Conservation (phyloP, 1,140 invertebrate genomes). For the Gonioctena quinquepunctata region DNA sequence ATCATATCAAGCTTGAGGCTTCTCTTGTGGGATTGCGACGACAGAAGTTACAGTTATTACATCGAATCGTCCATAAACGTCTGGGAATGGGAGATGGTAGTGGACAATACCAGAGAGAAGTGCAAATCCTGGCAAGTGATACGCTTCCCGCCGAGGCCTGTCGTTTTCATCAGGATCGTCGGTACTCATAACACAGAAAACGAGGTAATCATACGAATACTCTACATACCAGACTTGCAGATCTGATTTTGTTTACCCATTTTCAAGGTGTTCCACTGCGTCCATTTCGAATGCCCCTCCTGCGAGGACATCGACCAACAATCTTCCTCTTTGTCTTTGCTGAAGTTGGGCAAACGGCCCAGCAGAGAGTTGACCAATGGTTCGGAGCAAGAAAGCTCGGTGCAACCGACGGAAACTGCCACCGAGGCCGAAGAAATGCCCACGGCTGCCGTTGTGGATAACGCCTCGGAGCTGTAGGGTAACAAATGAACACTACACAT, state of each 20-base stretch:
- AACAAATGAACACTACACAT: too few relatives aligned
- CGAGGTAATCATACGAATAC: constrained; percentile 67
- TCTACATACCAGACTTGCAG: neutral
- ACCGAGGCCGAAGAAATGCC: constrained; percentile 60
- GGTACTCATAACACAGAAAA: constrained; percentile 97
- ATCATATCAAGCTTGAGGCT: constrained; percentile 88
- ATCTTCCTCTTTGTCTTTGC: constrained; percentile 1
- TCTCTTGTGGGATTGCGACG: constrained; percentile 97
- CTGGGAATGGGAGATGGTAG: constrained; percentile 85
- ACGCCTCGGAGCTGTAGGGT: neutral
- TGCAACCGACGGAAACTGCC: constrained; percentile 60
- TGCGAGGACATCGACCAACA: constrained; percentile 57
- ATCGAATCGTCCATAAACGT: constrained; percentile 94
- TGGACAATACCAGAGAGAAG: constrained; percentile 73
- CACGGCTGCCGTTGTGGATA: neutral
- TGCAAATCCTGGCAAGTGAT: constrained; percentile 94
- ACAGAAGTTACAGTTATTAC: constrained; percentile 93
- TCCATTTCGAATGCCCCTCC: constrained; percentile 95
- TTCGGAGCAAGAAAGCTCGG: constrained; percentile 23
- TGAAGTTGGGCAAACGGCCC: neutral
- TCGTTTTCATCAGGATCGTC: constrained; percentile 93
- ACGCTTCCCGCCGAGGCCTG: constrained; percentile 77
- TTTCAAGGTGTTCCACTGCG: constrained; percentile 91
- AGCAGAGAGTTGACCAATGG: neutral
- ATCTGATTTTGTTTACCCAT: neutral